Evolutionary conservation across 2,888 invertebrate species (phyloP).

Genomic region (Nysson spinosus): DNA sequence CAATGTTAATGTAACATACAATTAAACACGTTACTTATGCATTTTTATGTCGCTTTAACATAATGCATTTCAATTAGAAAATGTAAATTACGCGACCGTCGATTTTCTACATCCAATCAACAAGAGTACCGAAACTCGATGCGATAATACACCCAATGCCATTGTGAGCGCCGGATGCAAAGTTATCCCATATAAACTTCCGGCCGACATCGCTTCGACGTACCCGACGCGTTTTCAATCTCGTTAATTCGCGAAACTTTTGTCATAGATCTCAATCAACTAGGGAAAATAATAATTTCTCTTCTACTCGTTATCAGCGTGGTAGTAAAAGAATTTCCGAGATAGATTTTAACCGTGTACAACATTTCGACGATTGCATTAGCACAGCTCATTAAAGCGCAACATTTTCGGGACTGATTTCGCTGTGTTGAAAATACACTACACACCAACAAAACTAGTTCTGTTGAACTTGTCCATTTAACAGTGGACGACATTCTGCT

Average conservation of each 20-base stretch:
- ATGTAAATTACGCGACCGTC: conserved; percentile 30
- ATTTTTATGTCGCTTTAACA: background rate
- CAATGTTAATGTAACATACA: background rate
- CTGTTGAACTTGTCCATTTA: too few species aligned
- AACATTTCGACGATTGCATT: too few species aligned
- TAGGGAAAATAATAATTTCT: too few species aligned
- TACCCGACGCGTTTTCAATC: conserved; percentile 45
- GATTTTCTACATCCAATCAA: conserved; percentile 56
- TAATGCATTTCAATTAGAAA: conserved; percentile 31
- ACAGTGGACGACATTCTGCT: too few species aligned
- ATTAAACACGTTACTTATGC: background rate
- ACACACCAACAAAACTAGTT: too few species aligned
- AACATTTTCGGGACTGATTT: too few species aligned
- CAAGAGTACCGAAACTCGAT: conserved; percentile 49
- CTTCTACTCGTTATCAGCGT: too few species aligned
- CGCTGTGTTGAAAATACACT: too few species aligned
- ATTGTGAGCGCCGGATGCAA: conserved; percentile 46
- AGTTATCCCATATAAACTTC: conserved; percentile 62
- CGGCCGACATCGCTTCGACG: conserved; percentile 17
- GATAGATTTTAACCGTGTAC: too few species aligned
- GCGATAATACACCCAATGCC: conserved; percentile 47
- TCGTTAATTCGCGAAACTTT: conserved; percentile 48
- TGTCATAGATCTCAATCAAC: conserved; percentile 3
- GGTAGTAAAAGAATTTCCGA: too few species aligned
- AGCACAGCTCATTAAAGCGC: too few species aligned